Percentiles rank a stretch among this genome's conserved stretches.
Evolutionary conservation across 2,797 vertebrate species (phyloP).

Genomic region (Sebastes dallii): DNA sequence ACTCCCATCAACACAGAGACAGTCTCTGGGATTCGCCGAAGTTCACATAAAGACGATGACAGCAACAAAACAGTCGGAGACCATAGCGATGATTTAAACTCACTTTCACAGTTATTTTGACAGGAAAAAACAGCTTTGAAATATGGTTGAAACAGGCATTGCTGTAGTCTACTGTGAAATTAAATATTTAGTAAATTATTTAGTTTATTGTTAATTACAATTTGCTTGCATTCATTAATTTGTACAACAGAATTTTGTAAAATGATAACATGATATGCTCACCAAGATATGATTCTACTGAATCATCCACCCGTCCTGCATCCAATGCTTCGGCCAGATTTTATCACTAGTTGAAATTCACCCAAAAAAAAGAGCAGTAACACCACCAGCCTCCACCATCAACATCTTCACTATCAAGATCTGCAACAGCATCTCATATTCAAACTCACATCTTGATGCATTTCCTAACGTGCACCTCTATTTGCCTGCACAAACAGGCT

Average conservation of each 20-base stretch:
- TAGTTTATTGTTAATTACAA: background rate
- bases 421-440: conserved; percentile 1
- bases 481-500: conserved; percentile 55
- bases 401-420: background rate
- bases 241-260: background rate
- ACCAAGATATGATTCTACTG: background rate
- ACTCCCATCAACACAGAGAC: conserved; percentile 33
- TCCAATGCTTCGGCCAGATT: background rate
- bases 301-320: background rate
- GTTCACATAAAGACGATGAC: conserved; percentile 16
- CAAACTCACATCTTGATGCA: conserved; percentile 5
- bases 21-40: conserved; percentile 7
- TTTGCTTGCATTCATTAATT: background rate
- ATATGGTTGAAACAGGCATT: too few species aligned
- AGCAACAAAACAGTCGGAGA: background rate
- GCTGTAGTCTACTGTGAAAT: background rate
- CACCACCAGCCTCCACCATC: background rate
- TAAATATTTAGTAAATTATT: background rate
- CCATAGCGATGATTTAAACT: background rate
- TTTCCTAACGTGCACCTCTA: background rate
- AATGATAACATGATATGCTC: background rate
- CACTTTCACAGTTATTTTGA: background rate
- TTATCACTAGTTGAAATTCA: background rate
- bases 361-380: background rate
- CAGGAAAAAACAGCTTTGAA: background rate